These are phyloP conservation scores for Sycobia sp. DNA, from an alignment of 1,140 invertebrate genomes.

Conservation along the genomic window DNA sequence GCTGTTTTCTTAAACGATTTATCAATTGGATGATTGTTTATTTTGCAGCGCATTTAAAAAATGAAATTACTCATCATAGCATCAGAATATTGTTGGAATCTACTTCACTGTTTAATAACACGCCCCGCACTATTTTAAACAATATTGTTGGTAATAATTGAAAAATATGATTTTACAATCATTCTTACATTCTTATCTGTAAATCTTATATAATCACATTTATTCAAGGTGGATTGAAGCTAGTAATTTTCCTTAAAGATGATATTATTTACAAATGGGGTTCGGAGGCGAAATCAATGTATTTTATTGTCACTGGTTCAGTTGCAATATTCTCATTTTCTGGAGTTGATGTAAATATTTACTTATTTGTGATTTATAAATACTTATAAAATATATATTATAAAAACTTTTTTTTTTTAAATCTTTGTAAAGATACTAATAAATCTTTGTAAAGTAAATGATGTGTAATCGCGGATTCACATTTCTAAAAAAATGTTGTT, in stretches of 20 bases:
- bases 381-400: neutral
- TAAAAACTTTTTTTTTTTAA: neutral
- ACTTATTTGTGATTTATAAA: too few relatives aligned
- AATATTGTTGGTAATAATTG: constrained; percentile 43
- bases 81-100: constrained; percentile 43
- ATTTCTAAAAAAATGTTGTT: too few relatives aligned
- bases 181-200: neutral
- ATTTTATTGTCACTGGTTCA: constrained; percentile 64
- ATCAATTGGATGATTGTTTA: neutral
- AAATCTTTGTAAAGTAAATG: too few relatives aligned
- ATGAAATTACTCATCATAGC: constrained; percentile 44
- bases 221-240: constrained; percentile 39
- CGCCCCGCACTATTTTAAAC: constrained; percentile 40
- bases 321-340: constrained; percentile 62
- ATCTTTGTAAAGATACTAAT: too few relatives aligned
- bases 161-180: neutral
- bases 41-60: constrained; percentile 43
- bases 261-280: constrained; percentile 59
- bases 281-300: constrained; percentile 63
- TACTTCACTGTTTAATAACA: constrained; percentile 39
- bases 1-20: too few relatives aligned
- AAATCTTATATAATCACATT: neutral
- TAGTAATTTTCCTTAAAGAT: constrained; percentile 44
- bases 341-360: constrained; percentile 62
- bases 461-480: too few relatives aligned